Conservation (phyloP, 2,113 vertebrate genomes). For the Dipodomys merriami region DNA sequence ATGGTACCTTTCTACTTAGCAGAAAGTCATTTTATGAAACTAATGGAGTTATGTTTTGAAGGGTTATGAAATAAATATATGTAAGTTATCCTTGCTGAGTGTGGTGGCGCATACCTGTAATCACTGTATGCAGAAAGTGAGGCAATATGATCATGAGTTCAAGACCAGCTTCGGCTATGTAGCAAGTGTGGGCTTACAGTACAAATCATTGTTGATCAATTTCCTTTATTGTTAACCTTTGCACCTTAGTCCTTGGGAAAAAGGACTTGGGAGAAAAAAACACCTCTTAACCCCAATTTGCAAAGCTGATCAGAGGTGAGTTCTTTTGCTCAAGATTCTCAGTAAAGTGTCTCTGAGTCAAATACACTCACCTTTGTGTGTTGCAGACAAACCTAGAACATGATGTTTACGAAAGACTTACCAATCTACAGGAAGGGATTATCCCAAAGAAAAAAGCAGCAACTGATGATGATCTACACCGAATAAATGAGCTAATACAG, state of each 20-base stretch:
- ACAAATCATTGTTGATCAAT: neutral
- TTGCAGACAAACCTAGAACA: slow-evolving; percentile 96
- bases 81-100: no score
- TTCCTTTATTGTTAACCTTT: neutral
- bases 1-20: neutral
- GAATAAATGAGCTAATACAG: slow-evolving; percentile 99
- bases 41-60: neutral
- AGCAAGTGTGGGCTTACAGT: neutral
- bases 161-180: no score
- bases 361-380: neutral
- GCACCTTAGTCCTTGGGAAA: neutral
- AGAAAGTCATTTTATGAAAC: slow-evolving; percentile 21
- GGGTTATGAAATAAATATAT: no score
- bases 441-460: slow-evolving; percentile 98
- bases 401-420: slow-evolving; percentile 96
- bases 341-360: neutral
- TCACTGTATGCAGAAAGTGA: no score
- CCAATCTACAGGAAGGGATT: slow-evolving; percentile 95
- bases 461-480: slow-evolving; percentile 95
- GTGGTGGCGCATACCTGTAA: no score
- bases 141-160: no score
- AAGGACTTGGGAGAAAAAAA: neutral
- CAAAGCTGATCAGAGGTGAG: neutral
- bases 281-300: neutral
- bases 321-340: neutral